Evolutionary conservation across 2,113 vertebrate species (phyloP).

Genomic region (Podiceps cristatus): DNA sequence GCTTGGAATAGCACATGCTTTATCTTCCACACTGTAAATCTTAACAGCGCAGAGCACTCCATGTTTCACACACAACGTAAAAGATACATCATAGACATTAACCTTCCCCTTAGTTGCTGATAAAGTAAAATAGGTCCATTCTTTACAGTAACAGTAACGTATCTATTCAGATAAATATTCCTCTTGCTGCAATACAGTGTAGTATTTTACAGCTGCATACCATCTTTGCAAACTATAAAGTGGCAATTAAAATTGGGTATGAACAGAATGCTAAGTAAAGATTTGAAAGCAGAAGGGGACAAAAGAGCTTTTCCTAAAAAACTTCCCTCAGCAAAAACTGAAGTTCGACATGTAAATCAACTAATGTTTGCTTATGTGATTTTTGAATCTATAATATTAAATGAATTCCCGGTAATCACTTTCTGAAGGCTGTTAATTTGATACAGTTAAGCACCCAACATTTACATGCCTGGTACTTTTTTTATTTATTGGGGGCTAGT

Average conservation of each 20-base stretch:
- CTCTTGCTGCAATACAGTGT: conserved; percentile 63
- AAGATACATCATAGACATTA: conserved; percentile 77
- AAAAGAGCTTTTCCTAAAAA: conserved; percentile 24
- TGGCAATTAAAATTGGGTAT: conserved; percentile 62
- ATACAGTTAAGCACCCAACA: background rate
- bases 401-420: background rate
- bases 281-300: background rate
- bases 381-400: background rate
- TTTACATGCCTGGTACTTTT: background rate
- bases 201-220: conserved; percentile 58
- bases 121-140: conserved; percentile 78
- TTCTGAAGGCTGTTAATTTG: background rate
- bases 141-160: conserved; percentile 74
- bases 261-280: conserved; percentile 26
- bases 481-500: background rate
- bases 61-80: conserved; percentile 66
- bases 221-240: conserved; percentile 41
- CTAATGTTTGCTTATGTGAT: background rate
- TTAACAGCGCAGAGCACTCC: conserved; percentile 43
- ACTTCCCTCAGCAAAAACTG: conserved; percentile 9
- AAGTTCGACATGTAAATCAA: conserved; percentile 5
- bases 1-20: conserved; percentile 56
- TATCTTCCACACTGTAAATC: conserved; percentile 70
- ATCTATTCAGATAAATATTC: conserved; percentile 76
- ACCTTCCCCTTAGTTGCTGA: conserved; percentile 75